These are phyloP conservation scores for Acrobasis suavella DNA, from an alignment of 2,888 invertebrate genomes.

Conservation along the genomic window DNA sequence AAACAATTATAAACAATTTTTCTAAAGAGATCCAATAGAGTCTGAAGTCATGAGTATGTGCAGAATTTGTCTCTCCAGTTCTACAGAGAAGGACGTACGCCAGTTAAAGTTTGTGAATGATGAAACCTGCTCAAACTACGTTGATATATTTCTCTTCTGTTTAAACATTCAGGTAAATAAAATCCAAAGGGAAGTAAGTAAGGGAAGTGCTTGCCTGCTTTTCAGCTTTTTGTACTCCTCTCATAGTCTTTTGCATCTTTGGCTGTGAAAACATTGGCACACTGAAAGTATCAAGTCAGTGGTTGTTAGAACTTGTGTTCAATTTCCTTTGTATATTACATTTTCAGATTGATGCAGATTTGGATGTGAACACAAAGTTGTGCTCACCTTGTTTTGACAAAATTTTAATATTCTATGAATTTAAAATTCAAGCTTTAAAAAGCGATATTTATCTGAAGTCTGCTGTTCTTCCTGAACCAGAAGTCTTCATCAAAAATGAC, in stretches of 20 bases:
- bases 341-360: constrained; percentile 49
- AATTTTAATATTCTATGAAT: constrained; percentile 57
- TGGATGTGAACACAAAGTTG: constrained; percentile 52
- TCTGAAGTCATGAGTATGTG: constrained; percentile 45
- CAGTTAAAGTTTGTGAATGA: constrained; percentile 40
- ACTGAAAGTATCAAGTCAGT: too few species aligned
- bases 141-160: constrained; percentile 58
- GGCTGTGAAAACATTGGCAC: too few species aligned
- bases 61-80: constrained; percentile 53
- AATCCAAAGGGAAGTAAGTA: too few species aligned
- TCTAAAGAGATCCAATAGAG: too few species aligned
- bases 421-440: constrained; percentile 58
- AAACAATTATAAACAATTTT: too few species aligned
- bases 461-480: background rate
- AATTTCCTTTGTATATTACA: background rate
- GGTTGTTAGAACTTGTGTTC: too few species aligned
- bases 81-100: constrained; percentile 49
- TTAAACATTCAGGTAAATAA: constrained; percentile 56
- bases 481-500: background rate
- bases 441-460: constrained; percentile 53
- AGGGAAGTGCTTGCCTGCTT: too few species aligned
- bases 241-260: too few species aligned
- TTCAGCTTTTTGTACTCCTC: too few species aligned
- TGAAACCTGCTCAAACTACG: constrained; percentile 37
- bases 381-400: constrained; percentile 62